These are phyloP conservation scores for Matsumyia berberina DNA, from an alignment of 2,888 invertebrate genomes.

Conservation along the genomic window DNA sequence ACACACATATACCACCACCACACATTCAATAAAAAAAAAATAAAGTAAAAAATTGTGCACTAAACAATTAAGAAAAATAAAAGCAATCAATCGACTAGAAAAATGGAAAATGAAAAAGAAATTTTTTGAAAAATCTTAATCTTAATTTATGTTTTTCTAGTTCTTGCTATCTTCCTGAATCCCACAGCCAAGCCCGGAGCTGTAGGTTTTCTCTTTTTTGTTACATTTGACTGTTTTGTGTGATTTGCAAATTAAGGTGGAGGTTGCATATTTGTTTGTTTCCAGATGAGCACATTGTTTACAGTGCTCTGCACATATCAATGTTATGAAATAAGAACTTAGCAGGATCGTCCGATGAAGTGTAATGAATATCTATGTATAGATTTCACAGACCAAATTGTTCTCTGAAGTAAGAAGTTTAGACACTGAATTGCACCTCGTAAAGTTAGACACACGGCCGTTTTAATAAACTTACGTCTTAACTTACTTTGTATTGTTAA, in stretches of 20 bases:
- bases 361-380: too few species aligned
- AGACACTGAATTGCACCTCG: too few species aligned
- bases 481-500: too few species aligned
- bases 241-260: constrained; percentile 41
- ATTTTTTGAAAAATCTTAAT: not conserved
- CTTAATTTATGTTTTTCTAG: constrained; percentile 26
- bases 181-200: not conserved
- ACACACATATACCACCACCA: constrained; percentile 79
- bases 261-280: constrained; percentile 27
- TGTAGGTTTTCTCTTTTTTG: not conserved
- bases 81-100: constrained; percentile 8
- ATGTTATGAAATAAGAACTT: too few species aligned
- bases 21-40: constrained; percentile 60
- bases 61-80: constrained; percentile 11
- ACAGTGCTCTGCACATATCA: not conserved
- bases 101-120: constrained; percentile 10
- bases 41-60: constrained; percentile 66
- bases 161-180: constrained; percentile 7
- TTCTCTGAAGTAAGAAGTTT: too few species aligned
- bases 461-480: too few species aligned
- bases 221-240: constrained; percentile 20
- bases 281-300: not conserved
- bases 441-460: too few species aligned
- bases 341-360: too few species aligned
- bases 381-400: too few species aligned